Evolutionary conservation across 1,140 invertebrate genomes (phyloP).

Genomic region (Notospermus geniculatus): DNA sequence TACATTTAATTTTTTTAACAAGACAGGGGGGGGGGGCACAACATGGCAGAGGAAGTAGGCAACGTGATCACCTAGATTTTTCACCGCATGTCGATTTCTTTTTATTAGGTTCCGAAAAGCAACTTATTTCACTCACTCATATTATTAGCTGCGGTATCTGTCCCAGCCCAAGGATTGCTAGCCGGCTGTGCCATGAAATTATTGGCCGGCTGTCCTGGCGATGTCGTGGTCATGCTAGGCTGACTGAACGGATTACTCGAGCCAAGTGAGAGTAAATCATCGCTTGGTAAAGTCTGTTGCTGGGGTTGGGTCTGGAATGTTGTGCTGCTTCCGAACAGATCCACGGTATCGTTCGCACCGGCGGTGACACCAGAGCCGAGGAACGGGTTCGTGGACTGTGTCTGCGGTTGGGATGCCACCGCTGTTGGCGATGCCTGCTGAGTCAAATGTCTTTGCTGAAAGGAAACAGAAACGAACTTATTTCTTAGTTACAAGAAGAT

Average conservation of each 20-base stretch:
- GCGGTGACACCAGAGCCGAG: constrained; percentile 60
- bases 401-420: constrained; percentile 1
- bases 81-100: too few species aligned
- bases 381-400: constrained; percentile 75
- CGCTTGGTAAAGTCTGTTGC: constrained; percentile 71
- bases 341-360: constrained; percentile 28
- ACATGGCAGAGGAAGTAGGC: too few species aligned
- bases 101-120: too few species aligned
- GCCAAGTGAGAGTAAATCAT: constrained; percentile 78
- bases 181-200: not conserved
- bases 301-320: constrained; percentile 29
- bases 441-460: not conserved
- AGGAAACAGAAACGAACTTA: not conserved
- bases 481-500: too few species aligned
- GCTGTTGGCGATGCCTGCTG: not conserved
- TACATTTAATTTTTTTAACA: too few species aligned
- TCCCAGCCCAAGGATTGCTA: constrained; percentile 8
- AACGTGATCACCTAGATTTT: too few species aligned
- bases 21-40: too few species aligned
- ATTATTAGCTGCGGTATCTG: not conserved
- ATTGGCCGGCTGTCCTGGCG: constrained; percentile 17
- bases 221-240: constrained; percentile 65
- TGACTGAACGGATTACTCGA: constrained; percentile 30
- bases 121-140: not conserved
- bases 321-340: constrained; percentile 40